A percentile compares a stretch with the other conserved stretches of the same genome.
These are phyloP conservation scores for Margarornis squamiger DNA, from an alignment of 2,797 vertebrate species.

Conservation along the genomic window DNA sequence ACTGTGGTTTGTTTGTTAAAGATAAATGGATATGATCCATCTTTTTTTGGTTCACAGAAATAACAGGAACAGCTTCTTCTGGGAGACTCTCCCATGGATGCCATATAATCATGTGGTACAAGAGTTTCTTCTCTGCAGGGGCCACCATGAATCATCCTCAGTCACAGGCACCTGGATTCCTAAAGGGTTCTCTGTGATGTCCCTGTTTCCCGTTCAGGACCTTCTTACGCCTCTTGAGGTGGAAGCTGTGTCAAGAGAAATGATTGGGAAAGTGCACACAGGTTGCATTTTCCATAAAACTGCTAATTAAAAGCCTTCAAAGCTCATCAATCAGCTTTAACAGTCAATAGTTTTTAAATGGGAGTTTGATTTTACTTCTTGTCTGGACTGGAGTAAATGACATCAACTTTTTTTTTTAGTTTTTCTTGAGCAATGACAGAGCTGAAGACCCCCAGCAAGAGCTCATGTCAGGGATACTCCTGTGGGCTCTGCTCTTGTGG, in stretches of 20 bases:
- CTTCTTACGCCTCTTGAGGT: not conserved
- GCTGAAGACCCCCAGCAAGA: not conserved
- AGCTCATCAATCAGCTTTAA: not conserved
- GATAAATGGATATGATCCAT: fast-evolving
- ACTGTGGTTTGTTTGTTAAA: not conserved
- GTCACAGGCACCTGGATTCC: not conserved
- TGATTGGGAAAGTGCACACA: not conserved
- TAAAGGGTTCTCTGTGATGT: not conserved
- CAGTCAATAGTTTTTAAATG: not conserved
- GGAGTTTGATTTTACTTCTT: not conserved
- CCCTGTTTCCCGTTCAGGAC: not conserved
- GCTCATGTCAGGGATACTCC: not conserved
- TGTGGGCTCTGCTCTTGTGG: not conserved
- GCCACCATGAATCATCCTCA: fast-evolving
- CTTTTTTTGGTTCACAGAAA: not conserved
- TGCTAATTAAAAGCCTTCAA: not conserved
- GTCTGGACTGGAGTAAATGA: not conserved
- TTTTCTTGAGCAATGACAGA: fast-evolving
- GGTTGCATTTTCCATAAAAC: not conserved
- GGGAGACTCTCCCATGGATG: not conserved
- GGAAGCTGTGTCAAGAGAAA: not conserved
- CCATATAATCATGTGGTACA: fast-evolving
- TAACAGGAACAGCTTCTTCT: not conserved
- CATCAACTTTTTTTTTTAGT: not conserved
- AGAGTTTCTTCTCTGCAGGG: not conserved